These are phyloP conservation scores for Arizona elegans DNA, from an alignment of 2,113 vertebrate species.

Conservation along the genomic window DNA sequence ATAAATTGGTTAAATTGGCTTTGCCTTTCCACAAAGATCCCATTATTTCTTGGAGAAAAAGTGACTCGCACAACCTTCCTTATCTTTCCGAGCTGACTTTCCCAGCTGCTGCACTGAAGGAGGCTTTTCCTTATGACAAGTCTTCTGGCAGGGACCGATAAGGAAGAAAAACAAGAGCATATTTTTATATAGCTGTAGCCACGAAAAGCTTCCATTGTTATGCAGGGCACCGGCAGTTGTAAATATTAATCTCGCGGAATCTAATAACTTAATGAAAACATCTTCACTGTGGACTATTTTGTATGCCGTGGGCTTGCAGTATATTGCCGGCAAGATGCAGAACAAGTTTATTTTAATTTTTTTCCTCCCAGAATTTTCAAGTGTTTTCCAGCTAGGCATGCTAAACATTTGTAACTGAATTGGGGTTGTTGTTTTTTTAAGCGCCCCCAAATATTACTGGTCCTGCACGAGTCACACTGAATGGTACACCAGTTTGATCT, in stretches of 20 bases:
- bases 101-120: constrained; percentile 65
- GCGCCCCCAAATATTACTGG: constrained; percentile 19
- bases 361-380: constrained; percentile 42
- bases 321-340: constrained; percentile 28
- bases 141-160: constrained; percentile 68
- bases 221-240: constrained; percentile 50
- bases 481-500: background rate
- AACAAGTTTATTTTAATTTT: constrained; percentile 47
- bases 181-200: constrained; percentile 60
- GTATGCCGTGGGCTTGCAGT: constrained; percentile 30
- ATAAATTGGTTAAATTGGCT: constrained; percentile 62
- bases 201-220: constrained; percentile 61
- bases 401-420: constrained; percentile 42
- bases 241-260: constrained; percentile 69
- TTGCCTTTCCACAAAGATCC: constrained; percentile 59
- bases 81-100: constrained; percentile 66
- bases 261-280: constrained; percentile 69
- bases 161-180: constrained; percentile 52
- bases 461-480: background rate
- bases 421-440: constrained; percentile 40
- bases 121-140: constrained; percentile 61
- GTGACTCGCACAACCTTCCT: constrained; percentile 64
- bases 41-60: constrained; percentile 63
- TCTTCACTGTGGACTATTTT: constrained; percentile 44
- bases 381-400: constrained; percentile 26